These are phyloP conservation scores for Microplitis manilae DNA, from an alignment of 2,888 invertebrate genomes.

Conservation along the genomic window DNA sequence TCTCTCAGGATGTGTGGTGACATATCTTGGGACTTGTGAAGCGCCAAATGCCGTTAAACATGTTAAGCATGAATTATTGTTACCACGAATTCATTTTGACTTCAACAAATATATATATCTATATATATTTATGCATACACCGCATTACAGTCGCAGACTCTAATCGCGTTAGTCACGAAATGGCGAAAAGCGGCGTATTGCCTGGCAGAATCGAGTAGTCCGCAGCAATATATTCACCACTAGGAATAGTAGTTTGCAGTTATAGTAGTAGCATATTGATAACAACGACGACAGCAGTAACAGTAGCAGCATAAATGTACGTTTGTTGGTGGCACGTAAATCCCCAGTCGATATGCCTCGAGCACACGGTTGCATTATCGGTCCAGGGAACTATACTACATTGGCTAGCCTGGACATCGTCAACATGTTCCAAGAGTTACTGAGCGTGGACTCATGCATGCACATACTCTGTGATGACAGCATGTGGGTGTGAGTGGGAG, in stretches of 20 bases:
- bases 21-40: slow-evolving; percentile 53
- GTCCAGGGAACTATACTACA: slow-evolving; percentile 54
- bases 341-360: slow-evolving; percentile 41
- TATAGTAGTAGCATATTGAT: neutral
- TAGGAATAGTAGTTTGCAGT: neutral
- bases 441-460: slow-evolving; percentile 29
- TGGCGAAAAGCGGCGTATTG: slow-evolving; percentile 13
- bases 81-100: slow-evolving; percentile 17
- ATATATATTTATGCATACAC: slow-evolving; percentile 4
- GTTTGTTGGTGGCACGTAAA: slow-evolving; percentile 6
- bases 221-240: neutral
- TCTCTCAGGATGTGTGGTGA: neutral
- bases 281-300: neutral
- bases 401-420: slow-evolving; percentile 66
- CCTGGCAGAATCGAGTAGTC: slow-evolving; percentile 13
- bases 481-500: neutral
- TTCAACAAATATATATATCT: neutral
- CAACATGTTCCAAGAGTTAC: slow-evolving; percentile 60
- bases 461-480: neutral
- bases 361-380: slow-evolving; percentile 63
- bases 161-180: slow-evolving; percentile 34
- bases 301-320: neutral
- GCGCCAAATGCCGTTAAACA: slow-evolving; percentile 36
- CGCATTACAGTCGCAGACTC: neutral
- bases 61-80: slow-evolving; percentile 20